A percentile compares a stretch with the other conserved stretches of the same genome.
phyloP scores from a whole-genome alignment of 2,113 vertebrate genomes.

The Ploceus nigricollis region DNA sequence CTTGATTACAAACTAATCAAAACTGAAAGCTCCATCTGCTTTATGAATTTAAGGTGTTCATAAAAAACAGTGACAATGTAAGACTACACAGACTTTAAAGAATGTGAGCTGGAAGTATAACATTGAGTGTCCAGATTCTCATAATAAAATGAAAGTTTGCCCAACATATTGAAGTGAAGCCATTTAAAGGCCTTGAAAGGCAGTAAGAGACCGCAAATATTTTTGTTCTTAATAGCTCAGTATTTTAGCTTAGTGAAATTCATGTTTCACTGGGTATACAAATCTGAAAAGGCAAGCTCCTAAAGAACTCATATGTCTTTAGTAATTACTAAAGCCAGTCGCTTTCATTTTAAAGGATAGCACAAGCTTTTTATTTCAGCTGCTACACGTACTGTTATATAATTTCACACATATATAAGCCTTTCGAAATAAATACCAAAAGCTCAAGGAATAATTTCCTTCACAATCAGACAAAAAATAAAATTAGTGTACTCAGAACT shows the following conservation, averaged over 20 bases:
- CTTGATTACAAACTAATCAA: background rate
- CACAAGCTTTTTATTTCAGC: conserved; percentile 45
- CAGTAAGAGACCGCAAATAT: background rate
- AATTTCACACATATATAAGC: conserved; percentile 42
- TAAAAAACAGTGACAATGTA: background rate
- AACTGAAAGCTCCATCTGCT: background rate
- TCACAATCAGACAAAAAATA: conserved; percentile 34
- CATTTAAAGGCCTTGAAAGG: background rate
- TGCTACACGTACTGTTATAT: conserved; percentile 2
- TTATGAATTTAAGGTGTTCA: background rate
- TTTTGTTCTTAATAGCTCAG: background rate
- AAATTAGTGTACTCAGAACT: background rate
- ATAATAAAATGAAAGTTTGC: background rate
- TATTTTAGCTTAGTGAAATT: background rate
- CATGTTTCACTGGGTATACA: background rate
- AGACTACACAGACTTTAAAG: background rate
- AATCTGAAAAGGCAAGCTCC: background rate
- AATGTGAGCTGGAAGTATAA: background rate
- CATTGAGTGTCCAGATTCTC: background rate
- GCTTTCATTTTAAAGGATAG: conserved; percentile 17
- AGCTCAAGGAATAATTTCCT: conserved; percentile 44
- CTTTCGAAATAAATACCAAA: conserved; percentile 38
- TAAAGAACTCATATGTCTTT: background rate
- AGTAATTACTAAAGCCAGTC: background rate
- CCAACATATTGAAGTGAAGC: background rate